Base-by-base conservation (phyloP, 2,888 invertebrate species). In the Ryuthela nishihirai region DNA sequence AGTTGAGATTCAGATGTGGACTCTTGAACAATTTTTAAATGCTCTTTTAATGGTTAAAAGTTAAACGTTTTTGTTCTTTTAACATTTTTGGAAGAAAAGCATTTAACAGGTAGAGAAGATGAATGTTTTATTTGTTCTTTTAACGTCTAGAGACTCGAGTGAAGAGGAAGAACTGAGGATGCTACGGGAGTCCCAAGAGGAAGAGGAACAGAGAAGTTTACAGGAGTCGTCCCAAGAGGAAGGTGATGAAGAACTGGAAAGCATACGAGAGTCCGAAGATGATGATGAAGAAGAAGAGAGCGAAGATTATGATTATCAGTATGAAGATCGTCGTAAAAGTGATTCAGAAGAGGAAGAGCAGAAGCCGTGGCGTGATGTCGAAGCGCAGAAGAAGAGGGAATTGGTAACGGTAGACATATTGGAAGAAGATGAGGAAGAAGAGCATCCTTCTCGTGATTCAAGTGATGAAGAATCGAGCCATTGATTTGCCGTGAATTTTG, bases 141-240 rank as follows among this genome's bases (percentile, higher is more conserved):
- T 39, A 4, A n/a, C 23, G 23, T 41, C 26, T 21, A 54, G 54
- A 5, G 54, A 55, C 39, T 55, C 54, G 3, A 55, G 54, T 21
- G 54, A 55, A 4, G 48, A 55, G 18, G 54, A 42, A 10, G 21
- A 52, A 25, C 10, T 29, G 2, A 6, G 10, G 17, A 7, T 10
- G 9, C 15, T 9, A 7, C n/a, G 12, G 7, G 41, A 18, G n/a
- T 12, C n/a, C 1, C 21, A 23, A 15, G 10, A 12, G 15, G 12
- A 12, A 7, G 44, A 44, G n/a, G n/a, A n/a, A n/a, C n/a, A n/a
- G n/a, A n/a, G n/a, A n/a, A n/a, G n/a, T n/a, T n/a, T n/a, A n/a
- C n/a, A n/a, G n/a, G n/a, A n/a, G n/a, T n/a, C n/a, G n/a, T n/a
- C n/a, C n/a, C n/a, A n/a, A n/a, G n/a, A n/a, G n/a, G n/a, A n/a